Evolutionary conservation across 2,797 vertebrate genomes (phyloP).

Genomic region (Anabacerthia variegaticeps): DNA sequence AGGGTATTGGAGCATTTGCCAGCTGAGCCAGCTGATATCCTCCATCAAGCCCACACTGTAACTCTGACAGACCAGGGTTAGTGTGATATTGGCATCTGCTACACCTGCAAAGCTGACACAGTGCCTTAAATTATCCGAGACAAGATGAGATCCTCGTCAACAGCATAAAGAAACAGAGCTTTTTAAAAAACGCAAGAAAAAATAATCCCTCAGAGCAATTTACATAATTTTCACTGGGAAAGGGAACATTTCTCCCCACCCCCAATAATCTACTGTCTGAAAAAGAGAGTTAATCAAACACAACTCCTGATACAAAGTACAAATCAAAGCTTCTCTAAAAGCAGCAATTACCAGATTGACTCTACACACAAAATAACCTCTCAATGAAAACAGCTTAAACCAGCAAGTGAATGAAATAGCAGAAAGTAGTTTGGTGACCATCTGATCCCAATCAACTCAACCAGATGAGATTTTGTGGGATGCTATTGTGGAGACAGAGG

Average conservation of each 20-base stretch:
- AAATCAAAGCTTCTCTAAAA: background rate
- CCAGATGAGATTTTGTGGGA: background rate
- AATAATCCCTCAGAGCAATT: background rate
- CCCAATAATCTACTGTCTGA: background rate
- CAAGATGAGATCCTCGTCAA: background rate
- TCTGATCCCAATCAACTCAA: background rate
- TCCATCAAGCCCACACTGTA: background rate
- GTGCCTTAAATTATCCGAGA: background rate
- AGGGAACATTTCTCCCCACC: background rate
- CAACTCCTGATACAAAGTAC: background rate
- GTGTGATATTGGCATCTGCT: background rate
- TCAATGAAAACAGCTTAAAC: background rate
- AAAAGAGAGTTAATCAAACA: background rate
- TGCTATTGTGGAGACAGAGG: background rate
- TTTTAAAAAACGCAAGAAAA: background rate
- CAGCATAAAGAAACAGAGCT: background rate
- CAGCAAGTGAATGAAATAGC: background rate
- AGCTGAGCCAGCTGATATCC: background rate
- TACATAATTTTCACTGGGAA: background rate
- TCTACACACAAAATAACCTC: background rate
- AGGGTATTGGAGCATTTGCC: background rate
- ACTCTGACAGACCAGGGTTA: background rate
- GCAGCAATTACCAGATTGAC: background rate
- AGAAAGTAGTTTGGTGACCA: background rate
- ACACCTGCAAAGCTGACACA: background rate